Base-by-base conservation (phyloP, 2,888 invertebrate species). In the Tanypteryx hageni region DNA sequence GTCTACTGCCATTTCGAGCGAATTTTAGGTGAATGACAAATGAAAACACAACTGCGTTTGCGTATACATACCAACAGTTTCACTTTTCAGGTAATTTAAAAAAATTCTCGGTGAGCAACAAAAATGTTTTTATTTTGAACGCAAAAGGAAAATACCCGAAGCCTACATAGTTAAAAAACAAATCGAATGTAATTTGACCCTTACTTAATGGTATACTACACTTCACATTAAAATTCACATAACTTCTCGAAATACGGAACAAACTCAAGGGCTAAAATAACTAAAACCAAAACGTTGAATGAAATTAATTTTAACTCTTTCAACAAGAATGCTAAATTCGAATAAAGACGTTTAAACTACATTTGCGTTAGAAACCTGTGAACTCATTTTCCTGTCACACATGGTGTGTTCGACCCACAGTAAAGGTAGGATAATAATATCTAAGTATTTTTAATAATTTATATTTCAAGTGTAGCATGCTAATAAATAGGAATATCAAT, bases 11-110 rank as follows among this genome's bases (percentile, higher is more conserved):
- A 27, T 76, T 76, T 22, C 4, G 27, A 27, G 27, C 27, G 76
- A 76, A 76, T 27, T 76, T 27, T 13, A 27, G 76, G 22, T 76
- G 76, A 76, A 76, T n/a, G 76, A 76, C 76, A 76, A 76, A 76
- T 76, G 76, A 76, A 76, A 76, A 76, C 76, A 76, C 76, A 27
- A 76, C 27, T 27, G 76, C 76, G 27, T 13, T 27, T n/a, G 27
- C 8, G 76, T 27, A 22, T 2, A 10, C 76, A 10, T 0, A 27
- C 9, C 44, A 76, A 27, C 16, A 27, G 22, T 27, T 76, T 27
- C 76, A 5, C 22, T 76, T 76, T 27, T 27, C 11, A 4, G 27
- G 4, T 27, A 76, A 10, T 27, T n/a, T 0, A 9, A 18, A 4
- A 27, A 76, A 13, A 76, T 9, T 22, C 22, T 76, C 76, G 16